A percentile compares a stretch with the other conserved stretches of the same genome.
Conservation (phyloP, 2,113 vertebrate species). For the Hippolais icterina region DNA sequence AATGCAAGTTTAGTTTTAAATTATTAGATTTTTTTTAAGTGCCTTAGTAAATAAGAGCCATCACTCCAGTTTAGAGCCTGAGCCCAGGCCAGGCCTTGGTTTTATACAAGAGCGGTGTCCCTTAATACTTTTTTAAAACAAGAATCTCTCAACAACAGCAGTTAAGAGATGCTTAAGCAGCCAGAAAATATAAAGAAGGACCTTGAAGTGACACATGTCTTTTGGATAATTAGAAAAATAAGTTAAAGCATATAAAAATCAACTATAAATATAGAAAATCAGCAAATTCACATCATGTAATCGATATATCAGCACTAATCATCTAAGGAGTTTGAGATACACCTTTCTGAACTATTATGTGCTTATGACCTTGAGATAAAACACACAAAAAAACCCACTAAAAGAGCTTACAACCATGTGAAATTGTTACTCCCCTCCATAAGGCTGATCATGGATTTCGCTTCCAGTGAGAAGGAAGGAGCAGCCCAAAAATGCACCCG, state of each 20-base stretch:
- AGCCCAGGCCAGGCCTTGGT: not conserved
- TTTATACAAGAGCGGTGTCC: not conserved
- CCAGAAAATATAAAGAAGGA: not conserved
- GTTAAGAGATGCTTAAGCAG: not conserved
- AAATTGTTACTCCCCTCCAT: not conserved
- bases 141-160: not conserved
- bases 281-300: not conserved
- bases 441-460: rapidly evolving
- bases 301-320: not conserved
- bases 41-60: not conserved
- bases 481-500: rapidly evolving
- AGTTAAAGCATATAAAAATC: not conserved
- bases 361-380: not conserved
- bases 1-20: not conserved
- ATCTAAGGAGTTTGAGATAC: not conserved
- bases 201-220: not conserved
- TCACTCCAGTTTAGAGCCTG: not conserved
- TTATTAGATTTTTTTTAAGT: not conserved
- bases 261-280: not conserved
- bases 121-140: not conserved
- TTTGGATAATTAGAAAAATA: not conserved
- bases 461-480: not conserved
- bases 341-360: not conserved
- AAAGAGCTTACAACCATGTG: not conserved
- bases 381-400: not conserved